phyloP scores from a whole-genome alignment of 2,888 invertebrate species.

The Drosophila melanosoma region DNA sequence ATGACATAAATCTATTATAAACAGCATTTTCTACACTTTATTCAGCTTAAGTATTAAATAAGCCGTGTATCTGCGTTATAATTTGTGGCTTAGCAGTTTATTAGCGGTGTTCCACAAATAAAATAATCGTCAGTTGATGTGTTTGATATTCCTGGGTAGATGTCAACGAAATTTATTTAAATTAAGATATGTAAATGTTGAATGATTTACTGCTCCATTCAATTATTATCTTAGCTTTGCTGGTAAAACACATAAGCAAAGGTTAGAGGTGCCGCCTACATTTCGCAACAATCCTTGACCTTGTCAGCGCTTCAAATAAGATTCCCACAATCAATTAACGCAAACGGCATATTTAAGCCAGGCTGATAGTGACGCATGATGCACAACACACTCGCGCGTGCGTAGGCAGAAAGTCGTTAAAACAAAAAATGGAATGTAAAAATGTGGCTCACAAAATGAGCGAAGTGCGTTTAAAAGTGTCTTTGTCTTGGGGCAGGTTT shows the following conservation, averaged over 20 bases:
- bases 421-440: constrained; percentile 12
- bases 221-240: constrained; percentile 11
- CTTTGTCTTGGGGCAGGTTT: constrained; percentile 50
- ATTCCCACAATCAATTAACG: constrained; percentile 64
- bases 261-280: constrained; percentile 17
- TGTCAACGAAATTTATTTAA: constrained; percentile 19
- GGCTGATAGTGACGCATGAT: constrained; percentile 39
- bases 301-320: constrained; percentile 55
- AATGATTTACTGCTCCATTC: constrained; percentile 18
- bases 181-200: constrained; percentile 10
- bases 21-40: neutral
- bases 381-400: constrained; percentile 39
- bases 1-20: neutral
- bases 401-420: constrained; percentile 49
- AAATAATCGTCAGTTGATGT: constrained; percentile 1
- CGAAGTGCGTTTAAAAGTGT: constrained; percentile 59
- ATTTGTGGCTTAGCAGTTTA: neutral
- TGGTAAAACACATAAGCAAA: constrained; percentile 7
- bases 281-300: constrained; percentile 65
- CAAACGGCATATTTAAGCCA: constrained; percentile 54
- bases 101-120: neutral
- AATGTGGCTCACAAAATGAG: constrained; percentile 29
- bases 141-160: constrained; percentile 8
- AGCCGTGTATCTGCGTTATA: neutral
- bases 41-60: neutral